Evolutionary conservation across 2,888 invertebrate genomes (phyloP), one percentile per base, ranked within the genome.

Genomic region (Trichogramma dendrolimi): DNA sequence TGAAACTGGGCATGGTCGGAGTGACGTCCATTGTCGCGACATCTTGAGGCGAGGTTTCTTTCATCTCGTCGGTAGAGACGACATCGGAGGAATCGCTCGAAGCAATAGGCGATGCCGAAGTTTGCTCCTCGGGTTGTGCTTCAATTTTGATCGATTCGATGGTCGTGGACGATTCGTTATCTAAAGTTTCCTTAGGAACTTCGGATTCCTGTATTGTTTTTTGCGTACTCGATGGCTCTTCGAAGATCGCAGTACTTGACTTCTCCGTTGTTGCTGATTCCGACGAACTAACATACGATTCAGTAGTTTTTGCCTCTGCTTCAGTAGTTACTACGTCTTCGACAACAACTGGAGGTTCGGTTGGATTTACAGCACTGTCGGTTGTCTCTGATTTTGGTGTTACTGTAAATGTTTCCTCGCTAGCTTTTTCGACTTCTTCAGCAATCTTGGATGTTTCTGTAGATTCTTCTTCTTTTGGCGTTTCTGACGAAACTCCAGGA

Each of bases 41-140:
- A 61, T 27, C 68, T 71, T 40, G 70, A 53, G 56, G 61, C 14
- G 8, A 57, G 56, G 8, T 70, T 57, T 39, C 63, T 41, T 60
- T 73, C 72, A 2, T 72, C 68, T 27, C 68, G 70, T 14, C 69
- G 27, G 27, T 70, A 44, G 7, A 7, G 46, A 61, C 62, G 80
- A 27, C 27, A 27, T 27, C 27, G 4, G 64, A 27, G 61, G 60
- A 59, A 55, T 61, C 47, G 38, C 64, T 44, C 61, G 27, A 49
- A 52, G 64, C 61, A 50, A 46, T 44, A 41, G 60, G 60, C n/a
- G 41, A 48, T 41, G 63, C 50, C n/a, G 50, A 10, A 46, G 27
- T 58, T 47, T 65, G 58, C 6, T 65, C 54, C 42, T 67, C 65
- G 6, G 60, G 41, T n/a, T 57, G 42, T 8, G 60, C 47, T 46